A percentile compares a stretch with the other conserved stretches of the same genome.
Evolutionary conservation across 53 echinoderm and acorn worm genomes (phyloP).

Genomic region (Echinometra lucunter): DNA sequence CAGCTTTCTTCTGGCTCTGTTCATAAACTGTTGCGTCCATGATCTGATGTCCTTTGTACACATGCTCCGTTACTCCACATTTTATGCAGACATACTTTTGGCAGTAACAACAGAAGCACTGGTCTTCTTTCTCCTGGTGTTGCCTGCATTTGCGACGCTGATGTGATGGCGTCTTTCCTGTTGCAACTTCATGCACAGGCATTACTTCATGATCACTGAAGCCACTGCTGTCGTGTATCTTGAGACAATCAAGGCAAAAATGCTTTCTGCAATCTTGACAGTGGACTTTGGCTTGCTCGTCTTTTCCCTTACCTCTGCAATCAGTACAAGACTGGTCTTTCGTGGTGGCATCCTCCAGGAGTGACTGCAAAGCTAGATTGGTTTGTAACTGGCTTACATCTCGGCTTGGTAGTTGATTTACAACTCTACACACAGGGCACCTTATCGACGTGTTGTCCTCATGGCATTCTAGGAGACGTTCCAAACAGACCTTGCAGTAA

Average conservation of each 20-base stretch:
- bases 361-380: neutral
- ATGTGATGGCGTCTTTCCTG: neutral
- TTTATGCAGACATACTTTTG: neutral
- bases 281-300: neutral
- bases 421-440: neutral
- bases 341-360: neutral
- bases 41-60: neutral
- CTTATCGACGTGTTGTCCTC: neutral
- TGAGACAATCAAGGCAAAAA: neutral
- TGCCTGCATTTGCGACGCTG: neutral
- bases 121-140: neutral
- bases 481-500: neutral
- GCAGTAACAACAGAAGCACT: neutral
- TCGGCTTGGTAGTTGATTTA: neutral
- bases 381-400: neutral
- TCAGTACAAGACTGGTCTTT: neutral
- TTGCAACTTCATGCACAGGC: neutral
- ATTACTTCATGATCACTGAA: neutral
- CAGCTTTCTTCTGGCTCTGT: neutral
- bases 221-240: neutral
- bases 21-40: neutral
- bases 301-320: neutral
- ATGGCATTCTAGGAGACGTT: neutral
- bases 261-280: neutral
- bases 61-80: neutral